Evolutionary conservation across 2,113 vertebrate genomes (phyloP).

Genomic region (Labeo catla): DNA sequence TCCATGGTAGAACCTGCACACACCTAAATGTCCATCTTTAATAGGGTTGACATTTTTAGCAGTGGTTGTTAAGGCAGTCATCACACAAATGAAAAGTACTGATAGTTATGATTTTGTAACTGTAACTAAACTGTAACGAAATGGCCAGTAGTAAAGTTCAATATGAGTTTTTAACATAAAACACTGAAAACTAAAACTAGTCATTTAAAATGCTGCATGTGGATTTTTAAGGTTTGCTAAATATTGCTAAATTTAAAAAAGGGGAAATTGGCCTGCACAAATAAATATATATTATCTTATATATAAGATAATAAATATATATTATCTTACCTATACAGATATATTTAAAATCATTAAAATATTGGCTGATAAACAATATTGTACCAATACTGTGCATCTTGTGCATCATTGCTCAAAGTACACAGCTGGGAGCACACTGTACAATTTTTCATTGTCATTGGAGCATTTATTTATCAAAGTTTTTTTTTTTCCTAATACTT

Average conservation of each 20-base stretch:
- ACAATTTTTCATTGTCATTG: not conserved
- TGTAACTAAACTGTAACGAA: too few species aligned
- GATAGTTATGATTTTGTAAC: not conserved
- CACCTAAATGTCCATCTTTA: not conserved
- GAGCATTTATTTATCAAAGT: not conserved
- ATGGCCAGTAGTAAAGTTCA: not conserved
- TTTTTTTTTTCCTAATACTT: not conserved
- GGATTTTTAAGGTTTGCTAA: not conserved
- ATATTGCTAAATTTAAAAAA: not conserved
- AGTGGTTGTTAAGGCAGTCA: not conserved
- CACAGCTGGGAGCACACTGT: not conserved
- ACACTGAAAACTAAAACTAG: not conserved
- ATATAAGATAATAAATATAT: too few species aligned
- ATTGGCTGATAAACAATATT: not conserved
- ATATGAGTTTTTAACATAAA: not conserved
- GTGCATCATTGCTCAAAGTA: not conserved
- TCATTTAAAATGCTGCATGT: not conserved
- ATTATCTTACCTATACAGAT: not conserved
- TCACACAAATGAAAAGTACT: not conserved
- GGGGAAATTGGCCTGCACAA: too few species aligned
- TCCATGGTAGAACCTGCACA: constrained; percentile 55
- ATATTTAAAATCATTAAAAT: not conserved
- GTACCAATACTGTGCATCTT: not conserved
- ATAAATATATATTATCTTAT: too few species aligned
- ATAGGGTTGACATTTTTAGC: not conserved